phyloP scores from a whole-genome alignment of 1,140 invertebrate species.

The Ostrea denselamellosa region DNA sequence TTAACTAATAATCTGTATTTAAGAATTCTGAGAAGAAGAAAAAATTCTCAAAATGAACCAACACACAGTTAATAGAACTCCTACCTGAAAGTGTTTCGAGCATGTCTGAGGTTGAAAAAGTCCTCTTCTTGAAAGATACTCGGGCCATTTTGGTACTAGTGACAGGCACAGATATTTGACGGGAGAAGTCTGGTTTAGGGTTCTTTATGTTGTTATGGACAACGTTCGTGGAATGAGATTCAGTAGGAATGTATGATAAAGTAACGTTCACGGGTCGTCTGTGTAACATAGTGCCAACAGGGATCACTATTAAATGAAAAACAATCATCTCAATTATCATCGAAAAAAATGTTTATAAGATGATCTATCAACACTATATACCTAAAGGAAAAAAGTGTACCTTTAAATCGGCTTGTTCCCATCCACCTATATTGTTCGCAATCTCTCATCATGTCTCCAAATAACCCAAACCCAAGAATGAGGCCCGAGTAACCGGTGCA shows the following conservation, averaged over 20 bases:
- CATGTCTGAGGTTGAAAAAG: slow-evolving; percentile 12
- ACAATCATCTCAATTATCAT: no score
- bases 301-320: slow-evolving; percentile 59
- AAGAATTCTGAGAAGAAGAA: no score
- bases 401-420: slow-evolving; percentile 64
- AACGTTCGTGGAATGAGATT: not conserved
- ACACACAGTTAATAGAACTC: not conserved
- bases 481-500: slow-evolving; percentile 59
- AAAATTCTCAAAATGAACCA: no score
- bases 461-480: slow-evolving; percentile 65
- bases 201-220: not conserved
- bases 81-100: slow-evolving; percentile 19
- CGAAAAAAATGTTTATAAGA: no score
- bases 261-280: slow-evolving; percentile 59
- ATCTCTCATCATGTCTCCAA: slow-evolving; percentile 66
- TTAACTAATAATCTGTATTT: not conserved
- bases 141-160: not conserved
- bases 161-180: not conserved
- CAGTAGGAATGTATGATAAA: slow-evolving; percentile 56
- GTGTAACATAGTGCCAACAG: slow-evolving; percentile 53
- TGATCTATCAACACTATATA: not conserved
- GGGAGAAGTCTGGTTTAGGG: not conserved
- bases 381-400: slow-evolving; percentile 43
- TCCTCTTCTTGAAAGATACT: slow-evolving; percentile 6
- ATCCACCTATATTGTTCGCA: slow-evolving; percentile 68